Percentiles rank a stretch among this genome's conserved stretches.
phyloP scores from a whole-genome alignment of 1,140 invertebrate species.

The Calosoma granatense region DNA sequence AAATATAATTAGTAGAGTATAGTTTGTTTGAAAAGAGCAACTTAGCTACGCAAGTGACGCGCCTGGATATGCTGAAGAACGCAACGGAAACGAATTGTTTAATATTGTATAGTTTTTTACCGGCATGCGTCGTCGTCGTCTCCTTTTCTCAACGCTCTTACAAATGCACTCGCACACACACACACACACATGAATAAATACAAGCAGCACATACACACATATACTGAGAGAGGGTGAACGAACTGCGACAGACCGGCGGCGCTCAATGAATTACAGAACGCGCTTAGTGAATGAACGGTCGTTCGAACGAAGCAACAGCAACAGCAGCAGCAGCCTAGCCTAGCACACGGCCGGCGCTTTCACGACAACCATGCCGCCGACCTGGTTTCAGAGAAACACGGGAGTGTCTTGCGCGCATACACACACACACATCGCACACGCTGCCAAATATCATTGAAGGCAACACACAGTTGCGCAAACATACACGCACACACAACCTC shows the following conservation, averaged over 20 bases:
- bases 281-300: neutral
- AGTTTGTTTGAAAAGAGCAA: no score
- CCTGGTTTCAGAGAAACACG: neutral
- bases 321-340: no score
- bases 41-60: no score
- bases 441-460: neutral
- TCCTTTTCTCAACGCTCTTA: no score
- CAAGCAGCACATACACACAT: neutral
- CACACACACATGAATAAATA: neutral
- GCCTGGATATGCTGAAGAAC: no score
- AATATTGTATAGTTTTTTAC: neutral
- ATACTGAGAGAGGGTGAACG: neutral
- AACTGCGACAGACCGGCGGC: neutral
- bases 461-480: neutral
- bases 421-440: neutral
- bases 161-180: neutral
- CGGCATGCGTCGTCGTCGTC: no score
- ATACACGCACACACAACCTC: neutral
- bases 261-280: neutral
- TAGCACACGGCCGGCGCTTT: no score
- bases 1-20: no score
- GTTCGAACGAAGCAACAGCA: no score
- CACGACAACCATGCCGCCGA: slow-evolving; percentile 6
- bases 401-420: neutral
- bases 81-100: neutral